Percentiles rank a stretch among this genome's conserved stretches.
Evolutionary conservation across 1,140 invertebrate species (phyloP).

Genomic region (Asbolus verrucosus): DNA sequence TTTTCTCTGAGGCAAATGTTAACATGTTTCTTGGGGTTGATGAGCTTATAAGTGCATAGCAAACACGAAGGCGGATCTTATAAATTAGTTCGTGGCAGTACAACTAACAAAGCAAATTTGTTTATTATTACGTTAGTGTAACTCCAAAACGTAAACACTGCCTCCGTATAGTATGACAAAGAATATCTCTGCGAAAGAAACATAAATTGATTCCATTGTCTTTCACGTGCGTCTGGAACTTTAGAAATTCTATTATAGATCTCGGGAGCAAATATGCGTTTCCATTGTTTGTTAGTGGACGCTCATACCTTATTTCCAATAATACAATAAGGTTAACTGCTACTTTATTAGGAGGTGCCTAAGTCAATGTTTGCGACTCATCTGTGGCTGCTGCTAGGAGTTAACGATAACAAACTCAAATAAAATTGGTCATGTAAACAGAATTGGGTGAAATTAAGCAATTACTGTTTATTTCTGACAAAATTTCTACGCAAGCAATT

Average conservation of each 20-base stretch:
- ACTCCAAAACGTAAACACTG: conserved; percentile 8
- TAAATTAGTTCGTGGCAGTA: conserved; percentile 26
- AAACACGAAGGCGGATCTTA: conserved; percentile 33
- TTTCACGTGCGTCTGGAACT: no score
- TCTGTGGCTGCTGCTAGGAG: conserved; percentile 17
- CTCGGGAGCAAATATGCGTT: not conserved
- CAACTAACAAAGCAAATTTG: conserved; percentile 34
- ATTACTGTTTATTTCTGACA: conserved; percentile 14
- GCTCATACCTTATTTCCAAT: conserved; percentile 4
- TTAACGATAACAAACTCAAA: conserved; percentile 33
- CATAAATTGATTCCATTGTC: no score
- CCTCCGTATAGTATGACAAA: not conserved
- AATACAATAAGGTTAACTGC: conserved; percentile 25
- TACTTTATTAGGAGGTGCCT: conserved; percentile 32
- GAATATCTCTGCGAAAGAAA: not conserved
- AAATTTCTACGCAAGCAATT: not conserved
- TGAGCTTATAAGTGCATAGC: conserved; percentile 41
- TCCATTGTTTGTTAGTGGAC: not conserved
- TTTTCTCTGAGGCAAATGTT: conserved; percentile 38
- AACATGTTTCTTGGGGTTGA: conserved; percentile 41
- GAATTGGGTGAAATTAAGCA: conserved; percentile 31
- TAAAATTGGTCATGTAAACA: conserved; percentile 20
- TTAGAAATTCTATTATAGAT: no score
- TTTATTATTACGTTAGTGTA: conserved; percentile 32
- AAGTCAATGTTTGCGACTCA: conserved; percentile 34